Conservation (phyloP, 2,888 invertebrate species). For the Orchesella flavescens region DNA sequence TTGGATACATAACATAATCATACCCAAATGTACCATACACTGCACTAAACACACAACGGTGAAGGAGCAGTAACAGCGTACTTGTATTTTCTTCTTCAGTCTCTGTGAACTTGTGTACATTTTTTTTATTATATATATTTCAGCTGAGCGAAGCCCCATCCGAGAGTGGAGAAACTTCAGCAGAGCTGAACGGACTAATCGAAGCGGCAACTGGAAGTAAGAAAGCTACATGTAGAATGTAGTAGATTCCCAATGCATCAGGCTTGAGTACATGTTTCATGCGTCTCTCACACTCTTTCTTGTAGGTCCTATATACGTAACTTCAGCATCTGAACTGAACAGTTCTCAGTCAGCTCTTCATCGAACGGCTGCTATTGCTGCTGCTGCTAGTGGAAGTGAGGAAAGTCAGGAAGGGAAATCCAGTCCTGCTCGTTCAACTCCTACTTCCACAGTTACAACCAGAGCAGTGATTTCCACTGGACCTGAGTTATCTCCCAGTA, state of each 20-base stretch:
- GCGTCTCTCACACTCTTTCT: constrained; percentile 72
- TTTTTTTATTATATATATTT: constrained; percentile 69
- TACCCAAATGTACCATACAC: too few species aligned
- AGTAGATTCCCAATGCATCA: neutral
- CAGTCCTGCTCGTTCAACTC: constrained; percentile 71
- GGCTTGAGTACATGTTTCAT: constrained; percentile 10
- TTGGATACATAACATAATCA: neutral
- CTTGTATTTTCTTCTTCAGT: neutral
- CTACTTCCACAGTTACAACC: constrained; percentile 74
- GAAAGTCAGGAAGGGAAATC: constrained; percentile 29
- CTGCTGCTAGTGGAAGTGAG: constrained; percentile 58
- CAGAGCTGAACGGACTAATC: constrained; percentile 84
- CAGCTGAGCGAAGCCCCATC: constrained; percentile 80
- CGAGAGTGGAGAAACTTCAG: constrained; percentile 73
- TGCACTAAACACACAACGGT: neutral
- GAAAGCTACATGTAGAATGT: neutral
- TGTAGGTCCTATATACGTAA: constrained; percentile 83
- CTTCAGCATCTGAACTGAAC: constrained; percentile 77
- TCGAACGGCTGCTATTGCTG: constrained; percentile 62
- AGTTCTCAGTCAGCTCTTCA: constrained; percentile 71
- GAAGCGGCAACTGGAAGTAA: constrained; percentile 77
- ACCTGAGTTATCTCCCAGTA: constrained; percentile 65
- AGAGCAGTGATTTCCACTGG: constrained; percentile 72
- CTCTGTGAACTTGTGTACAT: neutral
- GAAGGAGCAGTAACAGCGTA: neutral